Conservation (phyloP, 2,888 invertebrate species). For the Stegana nigrithorax region DNA sequence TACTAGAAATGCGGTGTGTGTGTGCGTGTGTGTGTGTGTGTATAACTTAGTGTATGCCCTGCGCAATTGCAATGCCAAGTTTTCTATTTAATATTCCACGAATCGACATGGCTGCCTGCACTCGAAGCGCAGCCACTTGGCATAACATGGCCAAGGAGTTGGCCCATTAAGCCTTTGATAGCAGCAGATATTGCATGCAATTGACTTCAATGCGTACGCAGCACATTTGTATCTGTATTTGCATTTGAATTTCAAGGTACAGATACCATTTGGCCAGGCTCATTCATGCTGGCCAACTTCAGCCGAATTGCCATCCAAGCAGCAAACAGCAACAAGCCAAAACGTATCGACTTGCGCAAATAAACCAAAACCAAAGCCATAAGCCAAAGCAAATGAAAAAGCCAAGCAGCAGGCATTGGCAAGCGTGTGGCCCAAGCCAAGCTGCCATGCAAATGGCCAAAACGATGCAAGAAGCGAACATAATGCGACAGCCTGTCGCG, state of each 20-base stretch:
- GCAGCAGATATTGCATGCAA: conserved; percentile 12
- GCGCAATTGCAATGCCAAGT: conserved; percentile 58
- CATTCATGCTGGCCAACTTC: no score
- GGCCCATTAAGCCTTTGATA: conserved; percentile 10
- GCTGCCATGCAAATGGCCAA: no score
- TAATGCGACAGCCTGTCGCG: no score
- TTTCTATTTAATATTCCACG: conserved; percentile 62
- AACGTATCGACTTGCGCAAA: no score
- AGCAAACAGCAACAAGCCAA: no score
- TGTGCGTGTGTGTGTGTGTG: conserved; percentile 22
- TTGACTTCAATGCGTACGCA: conserved; percentile 16
- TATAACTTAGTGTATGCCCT: conserved; percentile 47
- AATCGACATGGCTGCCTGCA: conserved; percentile 51
- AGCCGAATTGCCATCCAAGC: no score
- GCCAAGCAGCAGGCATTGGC: background rate
- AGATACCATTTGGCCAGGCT: conserved; percentile 2
- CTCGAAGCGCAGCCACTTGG: conserved; percentile 21
- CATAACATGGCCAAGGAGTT: conserved; percentile 35
- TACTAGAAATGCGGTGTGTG: conserved; percentile 12
- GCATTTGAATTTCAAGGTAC: conserved; percentile 10
- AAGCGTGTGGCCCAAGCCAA: no score
- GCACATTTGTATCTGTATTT: conserved; percentile 13
- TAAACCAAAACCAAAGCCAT: no score
- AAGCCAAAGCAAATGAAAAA: background rate
- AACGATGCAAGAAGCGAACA: no score